Conservation (phyloP, 2,888 invertebrate genomes). For the Drosophila peninsularis region DNA sequence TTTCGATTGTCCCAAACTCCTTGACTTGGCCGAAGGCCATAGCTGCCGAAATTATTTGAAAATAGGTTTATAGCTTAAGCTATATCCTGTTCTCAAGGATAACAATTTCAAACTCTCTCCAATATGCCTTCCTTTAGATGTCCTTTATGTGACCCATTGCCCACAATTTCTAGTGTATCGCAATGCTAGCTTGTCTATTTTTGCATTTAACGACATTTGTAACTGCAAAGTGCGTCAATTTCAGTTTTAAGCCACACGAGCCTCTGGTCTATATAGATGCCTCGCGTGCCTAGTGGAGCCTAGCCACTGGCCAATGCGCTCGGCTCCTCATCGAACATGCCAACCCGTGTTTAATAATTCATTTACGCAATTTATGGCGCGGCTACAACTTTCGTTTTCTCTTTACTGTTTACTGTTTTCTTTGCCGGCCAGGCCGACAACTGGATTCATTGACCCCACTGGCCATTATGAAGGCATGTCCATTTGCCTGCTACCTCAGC, state of each 20-base stretch:
- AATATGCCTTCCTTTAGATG: conserved; percentile 10
- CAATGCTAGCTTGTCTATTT: conserved; percentile 38
- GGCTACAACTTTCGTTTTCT: conserved; percentile 51
- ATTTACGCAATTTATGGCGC: conserved; percentile 75
- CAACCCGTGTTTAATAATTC: conserved; percentile 57
- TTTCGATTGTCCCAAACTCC: background rate
- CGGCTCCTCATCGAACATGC: conserved; percentile 24
- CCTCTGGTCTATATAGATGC: background rate
- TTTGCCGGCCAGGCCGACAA: conserved; percentile 28
- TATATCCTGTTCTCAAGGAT: background rate
- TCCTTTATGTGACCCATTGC: conserved; percentile 48
- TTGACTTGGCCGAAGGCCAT: background rate
- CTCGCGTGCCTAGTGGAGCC: conserved; percentile 33
- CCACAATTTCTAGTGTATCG: conserved; percentile 14
- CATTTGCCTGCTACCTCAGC: background rate
- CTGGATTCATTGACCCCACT: conserved; percentile 65
- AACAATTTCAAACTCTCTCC: background rate
- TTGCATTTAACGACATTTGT: conserved; percentile 38
- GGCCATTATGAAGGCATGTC: background rate
- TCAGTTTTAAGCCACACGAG: conserved; percentile 33
- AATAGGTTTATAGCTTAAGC: background rate
- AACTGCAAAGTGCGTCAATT: conserved; percentile 52
- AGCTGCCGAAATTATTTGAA: background rate
- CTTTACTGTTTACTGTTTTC: conserved; percentile 27
- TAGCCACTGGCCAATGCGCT: background rate